Percentiles rank a stretch among this genome's conserved stretches.
Conservation (phyloP, 35 echinoderm and acorn worm species). For the Nesometra sesokonis region DNA sequence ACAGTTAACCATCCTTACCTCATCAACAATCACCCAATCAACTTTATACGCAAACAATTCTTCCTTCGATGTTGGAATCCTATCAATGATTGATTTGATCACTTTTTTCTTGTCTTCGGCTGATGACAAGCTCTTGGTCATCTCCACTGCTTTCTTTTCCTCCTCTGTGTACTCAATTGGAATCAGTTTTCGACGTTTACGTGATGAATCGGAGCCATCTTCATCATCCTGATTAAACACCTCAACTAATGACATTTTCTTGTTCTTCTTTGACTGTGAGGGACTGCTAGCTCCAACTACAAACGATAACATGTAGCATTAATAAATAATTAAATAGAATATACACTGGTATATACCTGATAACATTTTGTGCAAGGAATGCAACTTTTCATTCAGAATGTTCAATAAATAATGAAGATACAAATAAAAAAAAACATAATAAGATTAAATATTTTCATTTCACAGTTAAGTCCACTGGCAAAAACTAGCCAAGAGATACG, state of each 20-base stretch:
- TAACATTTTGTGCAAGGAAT: no score
- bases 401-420: no score
- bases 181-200: slow-evolving; percentile 79
- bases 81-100: slow-evolving; percentile 87
- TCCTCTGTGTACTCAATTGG: slow-evolving; percentile 98
- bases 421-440: no score
- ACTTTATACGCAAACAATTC: slow-evolving; percentile 88
- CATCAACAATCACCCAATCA: slow-evolving; percentile 88
- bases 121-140: slow-evolving; percentile 30
- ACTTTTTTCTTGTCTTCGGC: slow-evolving; percentile 93
- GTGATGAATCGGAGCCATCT: slow-evolving; percentile 25
- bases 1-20: no score
- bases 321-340: no score
- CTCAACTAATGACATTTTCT: slow-evolving; percentile 71
- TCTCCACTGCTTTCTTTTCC: slow-evolving; percentile 82
- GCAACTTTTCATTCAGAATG: no score
- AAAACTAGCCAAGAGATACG: no score
- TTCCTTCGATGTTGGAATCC: slow-evolving; percentile 74
- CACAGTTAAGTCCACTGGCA: no score
- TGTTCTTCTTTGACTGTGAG: slow-evolving; percentile 19
- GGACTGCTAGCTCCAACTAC: slow-evolving; percentile 15
- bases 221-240: slow-evolving; percentile 88
- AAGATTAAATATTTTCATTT: no score
- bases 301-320: not conserved
- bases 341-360: no score